Evolutionary conservation across 2,113 vertebrate genomes (phyloP).

Genomic region (Anthoscopus minutus): DNA sequence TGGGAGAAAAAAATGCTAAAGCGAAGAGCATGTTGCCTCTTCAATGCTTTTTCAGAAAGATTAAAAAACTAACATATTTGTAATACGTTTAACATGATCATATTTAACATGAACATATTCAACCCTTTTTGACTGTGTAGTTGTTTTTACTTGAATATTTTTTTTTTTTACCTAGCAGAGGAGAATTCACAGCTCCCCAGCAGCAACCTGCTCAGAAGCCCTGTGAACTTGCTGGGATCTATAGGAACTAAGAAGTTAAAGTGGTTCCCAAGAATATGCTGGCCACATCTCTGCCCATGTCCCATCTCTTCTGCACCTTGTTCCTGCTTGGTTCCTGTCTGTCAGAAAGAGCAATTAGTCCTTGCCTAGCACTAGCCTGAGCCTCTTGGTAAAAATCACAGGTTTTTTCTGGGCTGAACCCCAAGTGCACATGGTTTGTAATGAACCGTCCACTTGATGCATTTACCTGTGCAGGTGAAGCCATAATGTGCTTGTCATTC

Average conservation of each 20-base stretch:
- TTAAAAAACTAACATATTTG: neutral
- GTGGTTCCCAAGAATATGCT: neutral
- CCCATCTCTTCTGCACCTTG: neutral
- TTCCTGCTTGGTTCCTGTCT: neutral
- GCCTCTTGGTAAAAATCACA: neutral
- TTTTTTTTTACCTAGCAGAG: neutral
- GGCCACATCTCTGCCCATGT: rapidly evolving
- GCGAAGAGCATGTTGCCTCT: neutral
- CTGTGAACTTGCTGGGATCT: neutral
- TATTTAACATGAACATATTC: too few species aligned
- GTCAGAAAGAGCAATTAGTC: neutral
- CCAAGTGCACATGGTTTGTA: neutral
- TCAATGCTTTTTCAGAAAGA: neutral
- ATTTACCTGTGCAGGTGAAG: neutral
- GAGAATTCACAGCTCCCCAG: neutral
- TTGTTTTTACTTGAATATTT: neutral
- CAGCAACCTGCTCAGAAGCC: neutral
- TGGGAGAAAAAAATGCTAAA: neutral
- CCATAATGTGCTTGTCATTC: neutral
- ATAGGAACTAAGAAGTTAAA: neutral
- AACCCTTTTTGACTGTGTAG: neutral
- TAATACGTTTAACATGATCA: neutral
- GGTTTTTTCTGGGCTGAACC: neutral
- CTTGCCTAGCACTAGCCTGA: neutral
- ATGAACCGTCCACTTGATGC: neutral